These are phyloP conservation scores for Pristionchus mayeri DNA, from an alignment of 2,888 invertebrate species.

Conservation along the genomic window DNA sequence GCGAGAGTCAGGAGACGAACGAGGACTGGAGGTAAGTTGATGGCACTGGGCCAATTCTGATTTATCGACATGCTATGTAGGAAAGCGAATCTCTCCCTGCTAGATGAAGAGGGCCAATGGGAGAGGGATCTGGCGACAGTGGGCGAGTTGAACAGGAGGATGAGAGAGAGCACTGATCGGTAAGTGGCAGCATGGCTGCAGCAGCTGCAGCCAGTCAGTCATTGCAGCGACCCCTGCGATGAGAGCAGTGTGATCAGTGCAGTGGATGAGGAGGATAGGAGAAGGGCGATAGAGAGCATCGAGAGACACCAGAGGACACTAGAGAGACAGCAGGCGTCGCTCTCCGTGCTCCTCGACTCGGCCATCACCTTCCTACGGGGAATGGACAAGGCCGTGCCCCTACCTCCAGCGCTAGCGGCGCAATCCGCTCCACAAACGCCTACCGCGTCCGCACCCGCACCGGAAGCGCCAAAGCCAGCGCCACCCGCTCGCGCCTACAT, in stretches of 20 bases:
- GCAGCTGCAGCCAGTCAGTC: background rate
- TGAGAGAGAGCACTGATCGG: conserved; percentile 44
- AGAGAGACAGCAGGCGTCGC: conserved; percentile 67
- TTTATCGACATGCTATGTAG: no score
- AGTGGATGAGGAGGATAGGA: conserved; percentile 63
- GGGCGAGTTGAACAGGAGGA: conserved; percentile 46
- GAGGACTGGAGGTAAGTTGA: conserved; percentile 31
- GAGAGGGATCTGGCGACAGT: conserved; percentile 45
- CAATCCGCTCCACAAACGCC: background rate
- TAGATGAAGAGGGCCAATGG: conserved; percentile 48
- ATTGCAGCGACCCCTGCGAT: background rate
- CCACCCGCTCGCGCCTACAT: conserved; percentile 21
- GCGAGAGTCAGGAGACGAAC: conserved; percentile 41
- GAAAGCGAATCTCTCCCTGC: background rate
- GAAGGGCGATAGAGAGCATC: conserved; percentile 62
- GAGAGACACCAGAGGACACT: conserved; percentile 66
- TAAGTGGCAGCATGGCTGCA: background rate
- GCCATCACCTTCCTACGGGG: conserved; percentile 65
- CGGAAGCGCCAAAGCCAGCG: no score
- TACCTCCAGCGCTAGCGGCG: background rate
- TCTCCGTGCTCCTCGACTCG: conserved; percentile 63
- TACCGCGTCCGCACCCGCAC: no score
- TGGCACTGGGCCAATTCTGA: no score
- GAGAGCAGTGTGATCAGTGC: conserved; percentile 43
- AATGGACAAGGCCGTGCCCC: conserved; percentile 44